These are phyloP conservation scores for Nannoperca australis DNA, from an alignment of 2,797 vertebrate species.

Conservation along the genomic window DNA sequence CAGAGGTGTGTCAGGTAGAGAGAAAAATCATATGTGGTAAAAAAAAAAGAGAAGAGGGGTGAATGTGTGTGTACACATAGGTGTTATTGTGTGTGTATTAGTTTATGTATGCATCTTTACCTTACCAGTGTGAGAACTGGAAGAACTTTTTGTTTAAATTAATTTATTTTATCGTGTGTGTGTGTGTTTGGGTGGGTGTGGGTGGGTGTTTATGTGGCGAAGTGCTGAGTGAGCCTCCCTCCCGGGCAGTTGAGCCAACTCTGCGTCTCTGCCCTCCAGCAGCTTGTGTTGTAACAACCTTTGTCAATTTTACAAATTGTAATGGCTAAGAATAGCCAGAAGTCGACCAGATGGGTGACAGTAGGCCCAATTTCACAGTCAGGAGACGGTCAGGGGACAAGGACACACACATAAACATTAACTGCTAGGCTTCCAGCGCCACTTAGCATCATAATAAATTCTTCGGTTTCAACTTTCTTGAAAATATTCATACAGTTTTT, in stretches of 20 bases:
- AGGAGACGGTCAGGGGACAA: constrained; percentile 37
- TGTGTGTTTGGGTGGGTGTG: neutral
- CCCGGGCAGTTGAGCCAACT: constrained; percentile 27
- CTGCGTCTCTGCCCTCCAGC: constrained; percentile 54
- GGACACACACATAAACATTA: constrained; percentile 14
- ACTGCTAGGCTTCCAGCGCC: constrained; percentile 1
- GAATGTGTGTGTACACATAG: constrained; percentile 8
- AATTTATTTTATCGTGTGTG: neutral
- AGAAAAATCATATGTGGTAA: constrained; percentile 56
- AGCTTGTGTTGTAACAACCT: constrained; percentile 61
- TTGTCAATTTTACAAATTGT: constrained; percentile 75
- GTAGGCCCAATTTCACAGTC: constrained; percentile 47
- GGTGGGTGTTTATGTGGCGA: constrained; percentile 4
- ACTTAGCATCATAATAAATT: neutral
- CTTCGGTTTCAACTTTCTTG: neutral
- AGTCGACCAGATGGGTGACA: constrained; percentile 68
- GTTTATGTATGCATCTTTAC: constrained; percentile 4
- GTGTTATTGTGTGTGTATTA: constrained; percentile 13
- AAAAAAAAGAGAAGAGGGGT: constrained; percentile 28
- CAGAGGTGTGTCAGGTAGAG: constrained; percentile 53
- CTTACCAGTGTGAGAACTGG: constrained; percentile 16
- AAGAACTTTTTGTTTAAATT: constrained; percentile 1
- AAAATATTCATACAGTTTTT: neutral
- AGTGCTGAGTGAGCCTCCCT: constrained; percentile 38
- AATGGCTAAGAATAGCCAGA: constrained; percentile 63